These are phyloP conservation scores for Tiaroga cobitis DNA, from an alignment of 2,797 vertebrate species.

Conservation along the genomic window DNA sequence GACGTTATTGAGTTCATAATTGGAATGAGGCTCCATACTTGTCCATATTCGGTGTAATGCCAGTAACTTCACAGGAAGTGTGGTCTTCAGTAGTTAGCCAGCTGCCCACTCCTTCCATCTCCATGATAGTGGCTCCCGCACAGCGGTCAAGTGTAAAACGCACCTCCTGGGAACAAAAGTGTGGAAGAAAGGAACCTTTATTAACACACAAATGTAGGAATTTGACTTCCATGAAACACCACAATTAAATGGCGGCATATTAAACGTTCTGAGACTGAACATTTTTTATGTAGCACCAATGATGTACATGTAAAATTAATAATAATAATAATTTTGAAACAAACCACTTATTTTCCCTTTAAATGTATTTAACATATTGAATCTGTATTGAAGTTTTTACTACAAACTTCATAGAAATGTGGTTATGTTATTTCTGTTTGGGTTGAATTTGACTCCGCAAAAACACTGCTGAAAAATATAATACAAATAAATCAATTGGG, in stretches of 20 bases:
- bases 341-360: background rate
- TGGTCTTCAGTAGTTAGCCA: constrained; percentile 85
- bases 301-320: background rate
- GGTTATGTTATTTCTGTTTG: background rate
- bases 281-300: background rate
- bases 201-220: background rate
- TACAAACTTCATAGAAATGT: background rate
- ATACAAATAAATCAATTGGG: background rate
- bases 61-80: constrained; percentile 81
- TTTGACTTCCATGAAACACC: background rate
- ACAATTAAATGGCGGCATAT: background rate
- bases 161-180: constrained; percentile 74
- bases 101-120: constrained; percentile 84
- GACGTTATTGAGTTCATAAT: constrained; percentile 33
- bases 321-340: background rate
- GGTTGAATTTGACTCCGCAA: background rate
- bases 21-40: constrained; percentile 71
- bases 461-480: background rate
- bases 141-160: constrained; percentile 86
- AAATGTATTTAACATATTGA: background rate
- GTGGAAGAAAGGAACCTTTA: background rate
- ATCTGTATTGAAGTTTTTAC: background rate
- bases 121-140: constrained; percentile 77
- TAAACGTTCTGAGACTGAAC: background rate
- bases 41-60: constrained; percentile 77